Base-by-base conservation (phyloP, 1,140 invertebrate species). In the Dryas iulia region DNA sequence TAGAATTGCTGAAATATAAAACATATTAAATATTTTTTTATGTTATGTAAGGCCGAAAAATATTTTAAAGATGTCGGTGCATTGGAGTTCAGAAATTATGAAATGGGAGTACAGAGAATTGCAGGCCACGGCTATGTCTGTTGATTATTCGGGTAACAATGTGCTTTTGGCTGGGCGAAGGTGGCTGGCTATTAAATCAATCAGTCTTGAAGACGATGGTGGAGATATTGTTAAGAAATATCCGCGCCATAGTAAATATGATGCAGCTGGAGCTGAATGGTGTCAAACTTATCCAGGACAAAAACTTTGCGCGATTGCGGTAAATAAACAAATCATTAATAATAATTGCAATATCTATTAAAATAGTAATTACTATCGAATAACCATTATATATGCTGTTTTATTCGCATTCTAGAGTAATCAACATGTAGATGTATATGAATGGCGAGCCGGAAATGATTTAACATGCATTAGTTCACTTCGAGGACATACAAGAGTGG, bases 181-280 rank as follows among this genome's bases (percentile, higher is more conserved):
- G 81, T 96, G 95, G 86, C 93, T 98, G 54, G 97, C 96, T 3
- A 93, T 99, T 14, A 96, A 98, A 82, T 94, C 95, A 71, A 89
- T 97, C 21, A 93, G 92, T 59, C 76, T 94, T 35, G 94, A 95
- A n/a, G 94, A 96, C 72, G 94, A 96, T 52, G 94, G 96, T 23
- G 93, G 93, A 12, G 95, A 96, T 39, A 94, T 94, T 5, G 89
- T 98, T 0, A 94, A 95, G 63, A 97, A 97, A 76, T 96, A 97
- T 81, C 94, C 95, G 10, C 92, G 97, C 53, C 96, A 98, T 76
- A 98, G 97, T 78, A 99, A 99, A 93, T 98, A 97, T 92, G 98
- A 98, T 87, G 96, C 98, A 8, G 96, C 96, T 6, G 96, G 96
- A 57, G 96, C 97, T 0, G 97, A 98, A 93, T 99, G 97, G 96